A percentile compares a stretch with the other conserved stretches of the same genome.
phyloP scores from a whole-genome alignment of 2,113 vertebrate genomes.

The Toxotes jaculatrix region DNA sequence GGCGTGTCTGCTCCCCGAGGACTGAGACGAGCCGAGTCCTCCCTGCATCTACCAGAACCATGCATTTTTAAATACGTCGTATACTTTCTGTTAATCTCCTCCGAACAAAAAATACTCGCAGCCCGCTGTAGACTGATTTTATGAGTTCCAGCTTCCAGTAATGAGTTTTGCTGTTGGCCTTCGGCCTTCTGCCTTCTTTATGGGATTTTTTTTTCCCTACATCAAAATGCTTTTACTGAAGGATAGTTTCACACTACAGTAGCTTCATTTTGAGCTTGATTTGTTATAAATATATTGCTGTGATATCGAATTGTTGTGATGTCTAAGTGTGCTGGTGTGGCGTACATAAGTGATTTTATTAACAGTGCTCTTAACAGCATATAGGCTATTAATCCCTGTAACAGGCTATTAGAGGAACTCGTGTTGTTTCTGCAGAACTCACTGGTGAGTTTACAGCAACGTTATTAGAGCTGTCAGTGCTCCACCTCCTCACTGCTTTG shows the following conservation, averaged over 20 bases:
- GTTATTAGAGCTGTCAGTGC: not conserved
- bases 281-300: not conserved
- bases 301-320: not conserved
- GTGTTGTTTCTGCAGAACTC: not conserved
- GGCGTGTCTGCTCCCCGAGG: conserved; percentile 69
- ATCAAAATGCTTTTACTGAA: not conserved
- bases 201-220: not conserved
- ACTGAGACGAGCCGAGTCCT: not conserved
- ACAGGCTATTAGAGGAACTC: not conserved
- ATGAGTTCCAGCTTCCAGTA: not conserved
- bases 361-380: not conserved
- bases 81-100: conserved; percentile 5
- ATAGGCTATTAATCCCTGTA: not conserved
- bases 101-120: not conserved
- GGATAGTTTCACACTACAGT: not conserved
- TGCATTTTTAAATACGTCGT: conserved; percentile 5
- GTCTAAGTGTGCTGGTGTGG: not conserved
- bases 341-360: not conserved
- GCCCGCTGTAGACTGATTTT: not conserved
- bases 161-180: not conserved
- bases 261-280: not conserved
- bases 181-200: no score
- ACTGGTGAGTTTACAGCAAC: not conserved
- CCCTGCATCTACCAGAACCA: not conserved
- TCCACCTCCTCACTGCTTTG: not conserved